Evolutionary conservation across 2,888 invertebrate genomes (phyloP).

Genomic region (Callinectes sapidus): DNA sequence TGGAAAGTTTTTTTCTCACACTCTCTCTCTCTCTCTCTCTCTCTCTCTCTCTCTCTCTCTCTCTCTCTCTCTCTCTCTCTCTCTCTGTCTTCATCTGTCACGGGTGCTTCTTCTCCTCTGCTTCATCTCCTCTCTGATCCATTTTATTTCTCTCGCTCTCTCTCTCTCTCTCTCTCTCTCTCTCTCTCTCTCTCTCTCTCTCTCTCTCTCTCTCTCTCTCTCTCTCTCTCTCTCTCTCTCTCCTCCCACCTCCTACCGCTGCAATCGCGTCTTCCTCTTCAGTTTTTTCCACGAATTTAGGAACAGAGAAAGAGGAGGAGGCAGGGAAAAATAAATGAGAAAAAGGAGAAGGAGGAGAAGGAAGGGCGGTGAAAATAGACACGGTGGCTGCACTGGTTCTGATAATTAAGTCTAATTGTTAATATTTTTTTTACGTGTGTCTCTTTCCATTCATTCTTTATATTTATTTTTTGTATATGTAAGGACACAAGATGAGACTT

Average conservation of each 20-base stretch:
- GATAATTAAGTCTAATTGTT: not conserved
- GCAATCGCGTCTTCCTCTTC: not conserved
- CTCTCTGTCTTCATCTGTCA: slow-evolving; percentile 18
- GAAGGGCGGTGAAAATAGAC: not conserved
- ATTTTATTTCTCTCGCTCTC: not conserved
- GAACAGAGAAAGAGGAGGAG: no score
- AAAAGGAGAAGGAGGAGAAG: not conserved
- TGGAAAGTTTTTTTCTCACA: not conserved
- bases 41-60: slow-evolving; percentile 46
- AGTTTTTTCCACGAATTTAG: not conserved
- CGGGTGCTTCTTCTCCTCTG: not conserved
- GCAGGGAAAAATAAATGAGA: not conserved
- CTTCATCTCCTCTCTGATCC: slow-evolving; percentile 4
- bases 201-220: no score
- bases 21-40: not conserved
- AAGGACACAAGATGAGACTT: not conserved
- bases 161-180: no score
- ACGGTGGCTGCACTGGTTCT: not conserved
- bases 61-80: slow-evolving; percentile 13
- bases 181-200: no score
- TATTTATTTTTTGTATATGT: not conserved
- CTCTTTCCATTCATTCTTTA: not conserved
- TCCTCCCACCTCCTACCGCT: not conserved
- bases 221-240: no score
- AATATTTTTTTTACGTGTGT: not conserved